These are phyloP conservation scores for Thaumatotibia leucotreta DNA, from an alignment of 1,140 invertebrate species.

Conservation along the genomic window DNA sequence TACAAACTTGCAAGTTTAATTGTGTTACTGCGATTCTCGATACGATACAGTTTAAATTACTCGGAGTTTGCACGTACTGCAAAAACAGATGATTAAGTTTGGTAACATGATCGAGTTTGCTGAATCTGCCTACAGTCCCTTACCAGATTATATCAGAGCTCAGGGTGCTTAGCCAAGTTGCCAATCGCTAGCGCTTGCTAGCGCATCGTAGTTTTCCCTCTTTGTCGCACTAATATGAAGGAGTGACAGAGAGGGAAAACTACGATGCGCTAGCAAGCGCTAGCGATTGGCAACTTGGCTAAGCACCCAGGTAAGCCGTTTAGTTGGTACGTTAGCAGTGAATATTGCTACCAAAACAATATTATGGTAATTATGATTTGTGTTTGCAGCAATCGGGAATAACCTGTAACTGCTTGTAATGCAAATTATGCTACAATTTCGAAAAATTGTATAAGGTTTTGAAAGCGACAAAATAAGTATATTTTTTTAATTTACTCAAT, in stretches of 20 bases:
- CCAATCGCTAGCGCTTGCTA: no score
- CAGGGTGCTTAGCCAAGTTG: background rate
- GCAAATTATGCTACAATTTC: no score
- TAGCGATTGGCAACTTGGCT: no score
- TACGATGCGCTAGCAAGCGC: no score
- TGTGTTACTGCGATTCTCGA: background rate
- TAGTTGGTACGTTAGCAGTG: background rate
- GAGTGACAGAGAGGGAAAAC: no score
- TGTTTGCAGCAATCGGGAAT: background rate
- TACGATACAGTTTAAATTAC: background rate
- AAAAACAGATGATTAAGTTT: background rate
- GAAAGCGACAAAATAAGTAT: no score
- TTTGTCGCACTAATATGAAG: no score
- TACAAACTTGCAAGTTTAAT: background rate
- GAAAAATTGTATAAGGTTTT: no score
- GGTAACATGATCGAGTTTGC: background rate
- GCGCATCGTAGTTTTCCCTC: no score
- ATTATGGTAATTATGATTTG: background rate
- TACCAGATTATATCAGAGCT: background rate
- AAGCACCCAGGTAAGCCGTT: background rate
- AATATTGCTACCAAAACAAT: background rate
- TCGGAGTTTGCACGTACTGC: background rate
- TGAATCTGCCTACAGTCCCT: background rate
- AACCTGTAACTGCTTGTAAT: no score
- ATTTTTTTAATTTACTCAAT: no score